These are phyloP conservation scores for Coracias cyanogaster DNA, from an alignment of 2,797 vertebrate genomes.

Conservation along the genomic window DNA sequence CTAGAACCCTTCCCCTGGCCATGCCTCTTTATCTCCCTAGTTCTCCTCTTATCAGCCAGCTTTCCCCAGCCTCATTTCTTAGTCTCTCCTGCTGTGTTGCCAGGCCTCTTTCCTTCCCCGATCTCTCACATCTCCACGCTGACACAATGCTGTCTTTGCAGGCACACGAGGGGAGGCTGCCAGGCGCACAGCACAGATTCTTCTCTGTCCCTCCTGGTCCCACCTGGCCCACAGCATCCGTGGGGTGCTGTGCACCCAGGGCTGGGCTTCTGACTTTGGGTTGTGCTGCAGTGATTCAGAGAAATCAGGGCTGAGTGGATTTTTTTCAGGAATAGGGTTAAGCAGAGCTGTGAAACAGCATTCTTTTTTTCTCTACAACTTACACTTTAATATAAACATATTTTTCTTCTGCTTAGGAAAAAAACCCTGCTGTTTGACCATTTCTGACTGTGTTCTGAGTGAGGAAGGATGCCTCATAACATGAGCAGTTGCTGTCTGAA, in stretches of 20 bases:
- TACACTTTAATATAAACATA: background rate
- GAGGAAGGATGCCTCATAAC: background rate
- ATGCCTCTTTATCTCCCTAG: accelerated
- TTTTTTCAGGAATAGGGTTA: background rate
- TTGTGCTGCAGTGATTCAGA: accelerated
- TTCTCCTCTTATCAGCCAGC: background rate
- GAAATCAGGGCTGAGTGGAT: background rate
- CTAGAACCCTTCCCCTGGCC: background rate
- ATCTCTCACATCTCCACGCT: accelerated
- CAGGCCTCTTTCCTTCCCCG: background rate
- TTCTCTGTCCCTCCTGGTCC: accelerated
- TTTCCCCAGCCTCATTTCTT: background rate
- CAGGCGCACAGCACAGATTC: background rate
- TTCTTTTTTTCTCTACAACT: background rate
- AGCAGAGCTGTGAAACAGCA: background rate
- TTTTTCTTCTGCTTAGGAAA: background rate
- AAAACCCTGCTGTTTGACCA: background rate
- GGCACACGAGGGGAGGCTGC: background rate
- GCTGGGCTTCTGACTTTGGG: background rate
- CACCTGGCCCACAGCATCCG: accelerated
- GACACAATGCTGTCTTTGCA: accelerated
- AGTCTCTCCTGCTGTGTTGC: background rate
- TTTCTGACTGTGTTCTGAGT: background rate
- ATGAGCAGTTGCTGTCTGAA: background rate
- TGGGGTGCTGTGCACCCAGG: accelerated